phyloP scores from a whole-genome alignment of 2,888 invertebrate genomes.

The Andrena minutula region DNA sequence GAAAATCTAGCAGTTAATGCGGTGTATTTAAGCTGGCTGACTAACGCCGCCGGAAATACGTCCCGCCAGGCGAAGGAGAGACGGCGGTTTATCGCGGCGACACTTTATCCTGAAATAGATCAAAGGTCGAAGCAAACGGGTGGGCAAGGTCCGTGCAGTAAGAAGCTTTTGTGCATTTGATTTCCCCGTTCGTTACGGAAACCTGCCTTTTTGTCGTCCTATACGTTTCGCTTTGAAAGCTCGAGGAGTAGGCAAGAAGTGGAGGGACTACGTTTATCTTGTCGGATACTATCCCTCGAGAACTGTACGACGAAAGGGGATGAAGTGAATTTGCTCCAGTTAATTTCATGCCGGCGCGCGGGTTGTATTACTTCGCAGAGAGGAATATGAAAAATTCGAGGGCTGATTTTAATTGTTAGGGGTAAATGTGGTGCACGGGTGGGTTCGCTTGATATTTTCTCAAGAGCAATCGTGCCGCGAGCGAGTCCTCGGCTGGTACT shows the following conservation, averaged over 20 bases:
- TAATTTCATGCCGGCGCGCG: too few species aligned
- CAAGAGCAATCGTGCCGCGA: background rate
- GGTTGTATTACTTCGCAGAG: too few species aligned
- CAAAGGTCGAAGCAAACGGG: slow-evolving; percentile 67
- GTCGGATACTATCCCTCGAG: too few species aligned
- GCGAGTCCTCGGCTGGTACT: background rate
- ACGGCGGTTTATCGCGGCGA: slow-evolving; percentile 64
- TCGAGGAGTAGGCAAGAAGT: background rate
- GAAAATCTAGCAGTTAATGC: slow-evolving; percentile 58
- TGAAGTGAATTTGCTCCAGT: too few species aligned
- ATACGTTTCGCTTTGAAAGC: background rate
- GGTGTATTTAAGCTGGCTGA: slow-evolving; percentile 71
- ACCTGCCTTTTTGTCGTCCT: background rate
- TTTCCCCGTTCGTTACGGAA: background rate
- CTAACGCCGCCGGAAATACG: slow-evolving; percentile 77
- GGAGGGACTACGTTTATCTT: background rate
- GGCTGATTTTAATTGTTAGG: background rate
- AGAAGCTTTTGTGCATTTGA: slow-evolving; percentile 1
- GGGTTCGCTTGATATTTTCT: background rate
- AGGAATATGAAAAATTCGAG: background rate
- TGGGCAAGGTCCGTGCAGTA: slow-evolving; percentile 55
- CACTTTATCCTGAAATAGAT: slow-evolving; percentile 67
- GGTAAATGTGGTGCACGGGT: slow-evolving; percentile 44
- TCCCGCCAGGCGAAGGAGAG: slow-evolving; percentile 60
- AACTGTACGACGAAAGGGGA: too few species aligned